These are phyloP conservation scores for Spinus pinus DNA, from an alignment of 2,797 vertebrate genomes.

Conservation along the genomic window DNA sequence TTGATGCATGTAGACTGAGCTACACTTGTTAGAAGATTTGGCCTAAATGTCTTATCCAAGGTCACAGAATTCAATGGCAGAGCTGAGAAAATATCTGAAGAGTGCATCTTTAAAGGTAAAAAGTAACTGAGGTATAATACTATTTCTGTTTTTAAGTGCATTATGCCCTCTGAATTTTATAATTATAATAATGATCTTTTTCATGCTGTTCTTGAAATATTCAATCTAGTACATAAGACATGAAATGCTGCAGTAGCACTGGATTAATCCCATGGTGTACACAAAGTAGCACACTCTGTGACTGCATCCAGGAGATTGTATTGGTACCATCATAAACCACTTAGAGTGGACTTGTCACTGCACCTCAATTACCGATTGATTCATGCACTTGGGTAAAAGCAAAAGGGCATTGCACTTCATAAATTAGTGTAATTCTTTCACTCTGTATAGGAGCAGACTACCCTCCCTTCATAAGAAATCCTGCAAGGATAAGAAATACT, in stretches of 20 bases:
- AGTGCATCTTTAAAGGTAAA: neutral
- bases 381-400: neutral
- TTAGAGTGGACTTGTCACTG: neutral
- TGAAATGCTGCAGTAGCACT: neutral
- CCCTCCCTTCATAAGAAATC: neutral
- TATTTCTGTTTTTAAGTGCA: neutral
- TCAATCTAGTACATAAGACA: neutral
- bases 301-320: neutral
- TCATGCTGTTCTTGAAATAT: neutral
- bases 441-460: neutral
- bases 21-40: neutral
- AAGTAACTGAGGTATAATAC: neutral
- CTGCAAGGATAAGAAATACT: neutral
- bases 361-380: neutral
- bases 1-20: neutral
- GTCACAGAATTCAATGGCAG: neutral
- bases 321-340: neutral
- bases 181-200: neutral
- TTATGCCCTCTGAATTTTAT: neutral
- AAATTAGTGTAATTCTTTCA: neutral
- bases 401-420: neutral
- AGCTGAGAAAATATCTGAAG: neutral
- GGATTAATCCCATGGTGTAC: neutral
- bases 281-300: neutral
- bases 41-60: neutral